A percentile compares a stretch with the other conserved stretches of the same genome.
Evolutionary conservation across 37 sponge, comb jelly and placozoan genomes (phyloP).

Genomic region (Aplysina aerophoba): DNA sequence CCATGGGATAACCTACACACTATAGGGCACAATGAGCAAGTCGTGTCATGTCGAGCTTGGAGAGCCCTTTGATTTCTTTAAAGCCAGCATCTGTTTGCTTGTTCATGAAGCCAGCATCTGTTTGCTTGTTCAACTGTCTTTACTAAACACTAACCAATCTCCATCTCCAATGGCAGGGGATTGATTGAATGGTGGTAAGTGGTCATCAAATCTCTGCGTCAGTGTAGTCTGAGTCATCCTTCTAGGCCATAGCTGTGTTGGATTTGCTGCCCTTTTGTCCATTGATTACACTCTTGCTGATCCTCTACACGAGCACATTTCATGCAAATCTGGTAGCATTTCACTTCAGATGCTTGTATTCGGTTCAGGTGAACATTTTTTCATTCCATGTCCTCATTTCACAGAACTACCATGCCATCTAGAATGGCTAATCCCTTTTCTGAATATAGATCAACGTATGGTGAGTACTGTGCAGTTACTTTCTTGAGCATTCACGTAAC

Average conservation of each 20-base stretch:
- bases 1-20: too few species aligned
- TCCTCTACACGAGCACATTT: background rate
- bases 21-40: too few species aligned
- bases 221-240: background rate
- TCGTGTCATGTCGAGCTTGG: too few species aligned
- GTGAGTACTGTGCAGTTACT: too few species aligned
- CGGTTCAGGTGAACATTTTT: too few species aligned
- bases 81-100: too few species aligned
- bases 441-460: too few species aligned
- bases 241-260: background rate
- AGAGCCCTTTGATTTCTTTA: too few species aligned
- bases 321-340: background rate
- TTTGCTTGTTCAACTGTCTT: background rate
- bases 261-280: background rate
- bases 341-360: background rate
- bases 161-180: background rate
- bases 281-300: background rate
- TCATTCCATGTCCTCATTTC: background rate
- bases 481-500: too few species aligned
- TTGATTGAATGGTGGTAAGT: background rate
- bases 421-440: too few species aligned
- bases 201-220: background rate
- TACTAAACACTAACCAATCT: background rate
- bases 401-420: too few species aligned
- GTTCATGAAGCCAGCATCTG: too few species aligned